These are phyloP conservation scores for Anhinga anhinga DNA, from an alignment of 2,113 vertebrate species.

Conservation along the genomic window DNA sequence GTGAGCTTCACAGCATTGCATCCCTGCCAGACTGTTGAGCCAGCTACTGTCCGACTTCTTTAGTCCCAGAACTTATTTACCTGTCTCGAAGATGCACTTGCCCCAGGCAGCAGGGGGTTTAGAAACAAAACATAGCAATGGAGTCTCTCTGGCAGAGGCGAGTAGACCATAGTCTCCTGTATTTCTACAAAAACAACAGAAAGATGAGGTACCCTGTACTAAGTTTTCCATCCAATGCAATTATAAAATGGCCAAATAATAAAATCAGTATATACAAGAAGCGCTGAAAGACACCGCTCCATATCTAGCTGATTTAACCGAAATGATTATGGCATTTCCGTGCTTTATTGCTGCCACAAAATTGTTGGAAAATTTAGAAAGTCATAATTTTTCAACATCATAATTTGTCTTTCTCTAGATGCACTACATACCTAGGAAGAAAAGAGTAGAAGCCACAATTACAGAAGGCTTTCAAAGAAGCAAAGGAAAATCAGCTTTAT, in stretches of 20 bases:
- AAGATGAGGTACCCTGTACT: not conserved
- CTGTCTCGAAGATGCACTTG: fast-evolving
- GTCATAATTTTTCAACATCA: conserved; percentile 41
- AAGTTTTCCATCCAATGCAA: not conserved
- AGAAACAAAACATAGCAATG: not conserved
- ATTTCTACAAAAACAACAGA: not conserved
- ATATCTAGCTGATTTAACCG: not conserved
- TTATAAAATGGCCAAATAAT: conserved; percentile 40
- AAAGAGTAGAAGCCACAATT: conserved; percentile 36
- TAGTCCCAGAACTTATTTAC: not conserved
- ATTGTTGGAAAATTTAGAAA: conserved; percentile 42
- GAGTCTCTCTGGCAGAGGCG: not conserved
- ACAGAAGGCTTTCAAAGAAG: conserved; percentile 35
- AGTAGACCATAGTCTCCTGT: not conserved
- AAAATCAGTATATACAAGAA: not conserved
- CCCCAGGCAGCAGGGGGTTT: not conserved
- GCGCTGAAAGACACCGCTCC: not conserved
- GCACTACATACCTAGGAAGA: not conserved
- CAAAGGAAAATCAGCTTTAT: conserved; percentile 30
- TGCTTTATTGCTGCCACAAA: conserved; percentile 49
- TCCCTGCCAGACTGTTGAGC: not conserved
- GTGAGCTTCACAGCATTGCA: not conserved
- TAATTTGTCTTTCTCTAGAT: conserved; percentile 55
- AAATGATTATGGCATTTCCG: conserved; percentile 49
- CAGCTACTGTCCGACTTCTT: not conserved